Base-by-base conservation (phyloP, 2,113 vertebrate genomes). In the Agelaius tricolor region DNA sequence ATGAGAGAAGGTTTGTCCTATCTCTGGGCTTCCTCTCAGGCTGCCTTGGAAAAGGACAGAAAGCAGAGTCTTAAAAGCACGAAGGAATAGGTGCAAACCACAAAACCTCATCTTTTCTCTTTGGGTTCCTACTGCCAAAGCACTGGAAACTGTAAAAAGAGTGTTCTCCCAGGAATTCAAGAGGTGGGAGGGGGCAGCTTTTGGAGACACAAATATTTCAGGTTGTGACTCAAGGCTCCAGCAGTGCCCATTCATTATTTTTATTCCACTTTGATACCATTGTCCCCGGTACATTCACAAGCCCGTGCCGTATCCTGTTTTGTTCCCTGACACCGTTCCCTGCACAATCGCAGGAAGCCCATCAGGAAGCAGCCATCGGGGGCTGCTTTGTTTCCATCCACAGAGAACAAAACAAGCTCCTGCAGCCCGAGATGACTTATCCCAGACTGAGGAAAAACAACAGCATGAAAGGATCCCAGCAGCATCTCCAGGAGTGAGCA, bases 381-480 rank as follows among this genome's bases (percentile, higher is more conserved):
- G 68, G 76, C 91, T 89, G 79, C 54, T 96, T 79, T 96, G 94
- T 97, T 97, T 97, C 96, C 95, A 96, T 93, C 89, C 13, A 7
- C 75, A 95, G 83, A 89, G 95, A 97, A 93, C 95, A 97, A 97
- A 97, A 97, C 93, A 92, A 83, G 74, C 94, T 95, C 95, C 95
- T 96, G 62, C 89, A 94, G 95, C 89, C 87, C 93, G 14, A 59
- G 81, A 95, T 96, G 96, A 95, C 96, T 96, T 96, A 93, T 69
- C 84, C 90, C 92, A 96, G 94, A 91, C 78, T 47, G 41, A 94
- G 76, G 84, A 88, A 97, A 96, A 97, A 96, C 90, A 97, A 96
- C 93, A 95, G 87, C 78, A 28, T 52, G 84, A 35, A 86, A 76
- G 78, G 92, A 94, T 78, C 84, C 55, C 84, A 65, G 87, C 52